Evolutionary conservation across 2,888 invertebrate species (phyloP), one percentile per base, ranked within the genome.

Genomic region (Beris morrisii): DNA sequence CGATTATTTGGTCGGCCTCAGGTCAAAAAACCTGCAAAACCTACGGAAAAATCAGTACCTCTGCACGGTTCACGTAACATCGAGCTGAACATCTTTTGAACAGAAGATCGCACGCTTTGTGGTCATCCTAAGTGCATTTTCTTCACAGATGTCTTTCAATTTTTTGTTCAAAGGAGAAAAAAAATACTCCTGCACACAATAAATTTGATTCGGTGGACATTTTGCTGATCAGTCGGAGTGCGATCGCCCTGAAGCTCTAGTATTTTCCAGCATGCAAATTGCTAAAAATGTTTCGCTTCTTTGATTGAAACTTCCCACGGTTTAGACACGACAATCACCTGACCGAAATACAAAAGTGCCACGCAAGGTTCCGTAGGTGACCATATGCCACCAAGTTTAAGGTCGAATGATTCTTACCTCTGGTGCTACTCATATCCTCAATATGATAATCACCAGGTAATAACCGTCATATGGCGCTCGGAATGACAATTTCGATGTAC

Each of bases 1-100:
- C 71, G 69, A 71, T 71, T 70, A 70, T 70, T 67, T 7, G 38
- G 22, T 38, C 50, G 31, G n/a, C 15, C 43, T 32, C 50, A 6
- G 52, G 52, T 13, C 32, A 52, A 6, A 22, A 13, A 52, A 52
- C 43, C 61, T 52, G 52, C 52, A 52, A 61, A 61, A 38, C 38
- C 38, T 61, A 50, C 50, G 38, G 38, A 52, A 32, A 15, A 32
- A 7, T 22, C 13, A 15, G 50, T 61, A 32, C 30, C 28, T 9
- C 38, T 15, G 30, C 38, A 61, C 52, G 52, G 61, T 52, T 50
- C 61, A 61, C 38, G 61, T 61, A 61, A 61, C 43, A 38, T 38
- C 1, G 38, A 38, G 9, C 9, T 52, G 50, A 13, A 15, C 22
- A 15, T 61, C 61, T 61, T 61, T 61, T 46, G 22, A 15, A 38